phyloP scores from a whole-genome alignment of 2,113 vertebrate genomes.

The Macrotis lagotis region DNA sequence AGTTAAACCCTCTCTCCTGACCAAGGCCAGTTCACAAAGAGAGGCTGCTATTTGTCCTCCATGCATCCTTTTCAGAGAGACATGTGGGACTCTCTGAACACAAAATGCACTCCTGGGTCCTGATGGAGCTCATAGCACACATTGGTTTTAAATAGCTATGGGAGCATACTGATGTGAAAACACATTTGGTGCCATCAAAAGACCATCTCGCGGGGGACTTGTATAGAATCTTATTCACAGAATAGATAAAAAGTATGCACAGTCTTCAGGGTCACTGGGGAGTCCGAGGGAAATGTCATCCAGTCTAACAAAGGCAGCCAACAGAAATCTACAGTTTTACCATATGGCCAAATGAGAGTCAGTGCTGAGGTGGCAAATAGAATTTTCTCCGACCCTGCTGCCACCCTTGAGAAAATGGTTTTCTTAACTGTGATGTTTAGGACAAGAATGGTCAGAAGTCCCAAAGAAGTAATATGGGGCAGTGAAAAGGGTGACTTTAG shows the following conservation, averaged over 20 bases:
- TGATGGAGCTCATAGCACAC: not conserved
- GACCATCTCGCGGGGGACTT: not conserved
- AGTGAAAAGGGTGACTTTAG: not conserved
- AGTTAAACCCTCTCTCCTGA: not conserved
- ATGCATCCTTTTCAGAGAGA: not conserved
- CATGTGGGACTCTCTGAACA: slow-evolving; percentile 10
- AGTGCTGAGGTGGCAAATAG: not conserved
- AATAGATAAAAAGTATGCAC: not conserved
- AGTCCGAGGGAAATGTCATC: slow-evolving; percentile 18
- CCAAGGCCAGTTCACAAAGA: not conserved
- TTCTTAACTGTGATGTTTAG: not conserved
- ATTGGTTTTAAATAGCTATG: slow-evolving; percentile 20
- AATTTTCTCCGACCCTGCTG: not conserved
- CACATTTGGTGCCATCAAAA: not conserved
- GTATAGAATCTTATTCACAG: slow-evolving; percentile 9
- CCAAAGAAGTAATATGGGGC: not conserved
- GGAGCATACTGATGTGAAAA: slow-evolving; percentile 11
- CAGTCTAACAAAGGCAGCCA: not conserved
- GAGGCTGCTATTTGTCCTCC: slow-evolving; percentile 5
- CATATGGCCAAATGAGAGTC: slow-evolving; percentile 7
- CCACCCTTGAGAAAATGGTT: not conserved
- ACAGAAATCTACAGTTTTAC: not conserved
- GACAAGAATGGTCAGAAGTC: not conserved
- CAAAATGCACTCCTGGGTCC: slow-evolving; percentile 19
- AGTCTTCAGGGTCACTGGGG: slow-evolving; percentile 3